Evolutionary conservation across 2,113 vertebrate genomes (phyloP), one percentile per base, ranked within the genome.

Genomic region (Hylia prasina): DNA sequence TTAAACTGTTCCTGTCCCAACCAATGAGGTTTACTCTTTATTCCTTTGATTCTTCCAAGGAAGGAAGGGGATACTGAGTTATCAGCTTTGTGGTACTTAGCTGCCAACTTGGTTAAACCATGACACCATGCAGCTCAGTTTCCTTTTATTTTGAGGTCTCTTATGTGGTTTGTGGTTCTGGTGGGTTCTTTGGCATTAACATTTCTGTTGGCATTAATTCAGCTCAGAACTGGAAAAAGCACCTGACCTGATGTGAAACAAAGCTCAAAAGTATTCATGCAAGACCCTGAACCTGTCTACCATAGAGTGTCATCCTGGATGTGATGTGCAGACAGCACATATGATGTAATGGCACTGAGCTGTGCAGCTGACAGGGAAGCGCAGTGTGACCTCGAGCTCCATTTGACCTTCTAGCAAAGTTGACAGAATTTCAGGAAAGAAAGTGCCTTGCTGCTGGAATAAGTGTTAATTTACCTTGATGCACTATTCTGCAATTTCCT

Each of bases 271-370:
- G 76, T 40, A 53, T 28, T 70, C 11, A 47, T 8, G 47, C 28
- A 73, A 45, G 58, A 65, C 30, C 37, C 23, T 28, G 18, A 96
- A 83, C 12, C 15, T 58, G 70, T 14, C n/a, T 42, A 48, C 21
- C 0, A 3, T 19, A 9, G 10, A 33, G 37, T 5, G 1, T 27
- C 84, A 82, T 48, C 65, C 35, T 2, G 1, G 51, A 60, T 0
- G 0, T 19, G 65, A 60, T 4, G 30, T 10, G 47, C 3, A 12
- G 22, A 30, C 13, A 89, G 63, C 53, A 85, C 27, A 13, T 1
- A 23, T 0, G 1, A 57, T 1, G 3, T 18, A 79, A 82, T 7
- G 44, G 45, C 42, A 42, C 64, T 9, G 56, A 70, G 60, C 2
- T 68, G 84, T 5, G 27, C 3, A 6, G 39, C 40, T 8, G 1